These are phyloP conservation scores for Falco naumanni DNA, from an alignment of 2,797 vertebrate species.

Conservation along the genomic window DNA sequence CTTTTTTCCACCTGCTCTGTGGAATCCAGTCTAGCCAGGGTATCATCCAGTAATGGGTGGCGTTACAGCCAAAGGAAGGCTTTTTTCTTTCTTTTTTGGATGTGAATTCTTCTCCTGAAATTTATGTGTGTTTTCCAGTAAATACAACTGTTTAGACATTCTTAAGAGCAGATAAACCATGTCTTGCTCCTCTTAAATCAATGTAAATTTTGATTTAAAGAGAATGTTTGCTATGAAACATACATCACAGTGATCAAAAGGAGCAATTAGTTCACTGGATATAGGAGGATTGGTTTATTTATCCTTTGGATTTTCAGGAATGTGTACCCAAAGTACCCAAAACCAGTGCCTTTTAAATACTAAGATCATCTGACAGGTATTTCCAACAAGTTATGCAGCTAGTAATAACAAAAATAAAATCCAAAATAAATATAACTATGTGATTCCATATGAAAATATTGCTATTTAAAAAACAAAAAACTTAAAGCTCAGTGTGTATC, in stretches of 20 bases:
- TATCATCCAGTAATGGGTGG: neutral
- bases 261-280: neutral
- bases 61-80: neutral
- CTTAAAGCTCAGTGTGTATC: neutral
- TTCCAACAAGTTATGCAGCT: neutral
- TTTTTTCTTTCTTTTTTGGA: neutral
- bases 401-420: neutral
- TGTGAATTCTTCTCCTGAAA: neutral
- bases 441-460: neutral
- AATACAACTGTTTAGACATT: neutral
- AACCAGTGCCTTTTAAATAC: neutral
- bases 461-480: neutral
- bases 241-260: neutral
- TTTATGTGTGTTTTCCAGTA: neutral
- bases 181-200: neutral
- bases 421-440: neutral
- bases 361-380: neutral
- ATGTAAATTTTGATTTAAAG: neutral
- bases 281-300: neutral
- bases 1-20: neutral
- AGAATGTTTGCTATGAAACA: neutral
- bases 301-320: neutral
- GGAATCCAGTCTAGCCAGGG: neutral
- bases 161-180: neutral
- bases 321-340: neutral